phyloP scores from a whole-genome alignment of 2,113 vertebrate species.

The Siniperca knerii region DNA sequence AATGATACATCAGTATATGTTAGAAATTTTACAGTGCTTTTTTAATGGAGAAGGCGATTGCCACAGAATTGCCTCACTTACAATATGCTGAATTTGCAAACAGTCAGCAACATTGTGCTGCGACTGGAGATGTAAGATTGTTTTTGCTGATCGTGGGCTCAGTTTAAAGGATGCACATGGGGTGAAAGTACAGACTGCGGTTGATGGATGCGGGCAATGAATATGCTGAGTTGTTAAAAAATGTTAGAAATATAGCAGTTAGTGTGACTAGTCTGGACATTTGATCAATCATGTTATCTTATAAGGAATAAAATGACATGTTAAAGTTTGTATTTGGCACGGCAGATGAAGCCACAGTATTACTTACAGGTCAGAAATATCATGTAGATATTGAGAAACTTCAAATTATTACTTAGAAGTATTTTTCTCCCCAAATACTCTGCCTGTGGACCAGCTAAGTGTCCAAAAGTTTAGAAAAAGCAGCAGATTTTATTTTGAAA shows the following conservation, averaged over 20 bases:
- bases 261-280: constrained; percentile 16
- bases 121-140: constrained; percentile 21
- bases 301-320: background rate
- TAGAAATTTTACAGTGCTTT: constrained; percentile 2
- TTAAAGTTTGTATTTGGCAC: background rate
- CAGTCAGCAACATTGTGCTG: constrained; percentile 39
- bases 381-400: background rate
- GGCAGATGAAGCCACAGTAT: constrained; percentile 5
- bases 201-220: constrained; percentile 45
- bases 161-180: constrained; percentile 27
- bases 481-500: background rate
- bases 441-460: background rate
- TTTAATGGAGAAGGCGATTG: background rate
- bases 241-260: constrained; percentile 3
- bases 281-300: constrained; percentile 32
- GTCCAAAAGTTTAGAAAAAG: background rate
- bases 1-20: background rate
- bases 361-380: background rate
- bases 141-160: constrained; percentile 44
- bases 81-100: constrained; percentile 24
- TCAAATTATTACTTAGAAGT: background rate
- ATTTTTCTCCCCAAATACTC: background rate
- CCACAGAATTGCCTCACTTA: background rate
- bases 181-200: constrained; percentile 32
- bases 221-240: constrained; percentile 55